A percentile compares a stretch with the other conserved stretches of the same genome.
Evolutionary conservation across 2,797 vertebrate genomes (phyloP).

Genomic region (Pelobates cultripes): DNA sequence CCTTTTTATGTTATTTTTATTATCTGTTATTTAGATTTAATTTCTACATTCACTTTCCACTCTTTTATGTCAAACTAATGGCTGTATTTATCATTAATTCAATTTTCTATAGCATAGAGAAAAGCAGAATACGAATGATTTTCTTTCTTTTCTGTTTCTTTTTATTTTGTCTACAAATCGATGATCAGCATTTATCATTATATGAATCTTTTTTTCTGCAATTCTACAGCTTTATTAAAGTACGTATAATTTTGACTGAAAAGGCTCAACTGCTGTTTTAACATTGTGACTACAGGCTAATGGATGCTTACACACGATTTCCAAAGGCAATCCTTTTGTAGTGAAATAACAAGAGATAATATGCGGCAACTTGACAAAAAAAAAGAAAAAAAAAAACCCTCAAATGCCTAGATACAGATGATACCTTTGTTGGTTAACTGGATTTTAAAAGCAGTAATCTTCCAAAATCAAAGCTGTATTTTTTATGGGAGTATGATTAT

Average conservation of each 20-base stretch:
- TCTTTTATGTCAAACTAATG: not conserved
- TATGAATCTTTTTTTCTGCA: slow-evolving; percentile 38
- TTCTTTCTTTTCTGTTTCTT: slow-evolving; percentile 29
- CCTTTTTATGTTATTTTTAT: not conserved
- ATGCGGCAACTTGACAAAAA: slow-evolving; percentile 50
- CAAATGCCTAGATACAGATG: slow-evolving; percentile 36
- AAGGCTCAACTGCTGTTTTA: slow-evolving; percentile 48
- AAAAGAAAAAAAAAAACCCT: slow-evolving; percentile 14
- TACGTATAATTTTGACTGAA: slow-evolving; percentile 50
- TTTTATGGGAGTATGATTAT: not conserved
- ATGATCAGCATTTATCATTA: slow-evolving; percentile 48
- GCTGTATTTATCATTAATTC: slow-evolving; percentile 33
- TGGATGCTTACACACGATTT: slow-evolving; percentile 47
- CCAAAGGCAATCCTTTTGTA: slow-evolving; percentile 51
- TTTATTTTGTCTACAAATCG: slow-evolving; percentile 43
- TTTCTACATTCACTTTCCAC: not conserved
- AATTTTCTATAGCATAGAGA: slow-evolving; percentile 10
- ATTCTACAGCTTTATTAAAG: slow-evolving; percentile 46
- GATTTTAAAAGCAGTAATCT: slow-evolving; percentile 31
- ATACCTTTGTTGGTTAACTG: slow-evolving; percentile 50
- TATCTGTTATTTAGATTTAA: no score
- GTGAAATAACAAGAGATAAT: slow-evolving; percentile 51
- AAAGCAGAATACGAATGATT: slow-evolving; percentile 28
- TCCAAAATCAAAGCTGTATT: not conserved
- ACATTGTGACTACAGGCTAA: slow-evolving; percentile 49